A percentile compares a stretch with the other conserved stretches of the same genome.
Conservation (phyloP, 2,888 invertebrate genomes). For the Xestobium rufovillosum region DNA sequence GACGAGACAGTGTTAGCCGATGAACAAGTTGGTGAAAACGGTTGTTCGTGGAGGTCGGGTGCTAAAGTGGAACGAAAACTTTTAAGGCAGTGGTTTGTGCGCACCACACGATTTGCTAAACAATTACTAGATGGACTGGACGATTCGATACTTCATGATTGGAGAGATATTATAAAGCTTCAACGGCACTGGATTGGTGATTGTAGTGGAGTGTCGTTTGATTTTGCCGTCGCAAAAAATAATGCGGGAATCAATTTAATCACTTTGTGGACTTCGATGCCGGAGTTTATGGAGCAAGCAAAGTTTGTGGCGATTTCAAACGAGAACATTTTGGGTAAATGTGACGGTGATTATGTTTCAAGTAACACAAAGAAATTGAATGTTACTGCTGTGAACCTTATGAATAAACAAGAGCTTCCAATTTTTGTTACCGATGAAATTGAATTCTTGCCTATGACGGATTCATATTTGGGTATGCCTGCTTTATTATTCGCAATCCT, state of each 20-base stretch:
- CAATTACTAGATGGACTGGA: slow-evolving; percentile 62
- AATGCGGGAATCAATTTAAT: slow-evolving; percentile 34
- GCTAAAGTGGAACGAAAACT: slow-evolving; percentile 84
- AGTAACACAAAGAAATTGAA: slow-evolving; percentile 34
- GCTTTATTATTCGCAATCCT: no score
- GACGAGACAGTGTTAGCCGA: slow-evolving; percentile 96
- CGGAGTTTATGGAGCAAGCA: slow-evolving; percentile 64
- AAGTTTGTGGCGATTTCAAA: slow-evolving; percentile 61
- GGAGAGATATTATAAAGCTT: slow-evolving; percentile 77
- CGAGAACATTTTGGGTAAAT: slow-evolving; percentile 47
- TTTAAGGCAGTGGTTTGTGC: slow-evolving; percentile 92
- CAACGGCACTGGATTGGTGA: slow-evolving; percentile 89
- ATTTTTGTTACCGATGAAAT: slow-evolving; percentile 57
- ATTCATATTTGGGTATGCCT: slow-evolving; percentile 57
- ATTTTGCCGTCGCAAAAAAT: slow-evolving; percentile 45
- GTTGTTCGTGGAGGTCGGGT: slow-evolving; percentile 93
- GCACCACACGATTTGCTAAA: slow-evolving; percentile 77
- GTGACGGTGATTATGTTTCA: slow-evolving; percentile 28
- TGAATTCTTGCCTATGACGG: slow-evolving; percentile 56
- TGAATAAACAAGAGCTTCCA: slow-evolving; percentile 56
- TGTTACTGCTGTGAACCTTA: slow-evolving; percentile 60
- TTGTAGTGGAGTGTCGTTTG: slow-evolving; percentile 69
- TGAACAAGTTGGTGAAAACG: slow-evolving; percentile 91
- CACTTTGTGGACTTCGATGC: slow-evolving; percentile 66
- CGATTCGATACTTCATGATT: slow-evolving; percentile 61